Base-by-base conservation (phyloP, 2,888 invertebrate genomes). In the Melipona beecheii region DNA sequence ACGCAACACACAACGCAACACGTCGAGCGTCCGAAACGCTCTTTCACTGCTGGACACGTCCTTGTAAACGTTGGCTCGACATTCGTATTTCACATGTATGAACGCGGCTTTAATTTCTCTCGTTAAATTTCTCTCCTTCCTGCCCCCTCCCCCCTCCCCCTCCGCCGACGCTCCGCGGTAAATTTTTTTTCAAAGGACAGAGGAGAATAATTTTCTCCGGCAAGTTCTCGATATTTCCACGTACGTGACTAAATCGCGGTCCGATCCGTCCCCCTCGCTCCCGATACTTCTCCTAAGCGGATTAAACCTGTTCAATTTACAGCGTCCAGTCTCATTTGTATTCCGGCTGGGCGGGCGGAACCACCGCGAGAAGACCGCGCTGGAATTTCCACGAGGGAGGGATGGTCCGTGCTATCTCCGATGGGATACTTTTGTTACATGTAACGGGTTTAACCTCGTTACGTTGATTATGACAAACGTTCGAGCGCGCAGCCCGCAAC, bases 221-320 rank as follows among this genome's bases (percentile, higher is more conserved):
- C 52, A 58, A 49, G 58, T 31, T 60, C 49, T 24, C 58, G 69
- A 60, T 75, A 75, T 50, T 75, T 75, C 60, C 50, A 31, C 75
- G 69, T 75, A 75, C 75, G 75, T 69, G 69, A 75, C 75, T 60
- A 75, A 75, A 75, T 69, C 21, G 69, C 24, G 69, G 58, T 75
- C 19, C 50, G 19, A 9, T 6, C 36, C 68, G 58, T 31, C 43
- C 36, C 43, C 43, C 9, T 43, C 1, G 43, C 43, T 69, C 31
- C 69, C 75, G 58, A 75, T 75, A 75, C 69, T 75, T 75, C 31
- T 3, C n/a, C 75, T 58, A 75, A 75, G 69, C 69, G 75, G 75
- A 75, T 75, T 75, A 69, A 69, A 69, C 31, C 75, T 43, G 75
- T 75, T 66, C 69, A 58, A 69, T 75, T 75, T 68, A 68, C 75